Evolutionary conservation across 2,797 vertebrate species (phyloP).

Genomic region (Tadarida brasiliensis): DNA sequence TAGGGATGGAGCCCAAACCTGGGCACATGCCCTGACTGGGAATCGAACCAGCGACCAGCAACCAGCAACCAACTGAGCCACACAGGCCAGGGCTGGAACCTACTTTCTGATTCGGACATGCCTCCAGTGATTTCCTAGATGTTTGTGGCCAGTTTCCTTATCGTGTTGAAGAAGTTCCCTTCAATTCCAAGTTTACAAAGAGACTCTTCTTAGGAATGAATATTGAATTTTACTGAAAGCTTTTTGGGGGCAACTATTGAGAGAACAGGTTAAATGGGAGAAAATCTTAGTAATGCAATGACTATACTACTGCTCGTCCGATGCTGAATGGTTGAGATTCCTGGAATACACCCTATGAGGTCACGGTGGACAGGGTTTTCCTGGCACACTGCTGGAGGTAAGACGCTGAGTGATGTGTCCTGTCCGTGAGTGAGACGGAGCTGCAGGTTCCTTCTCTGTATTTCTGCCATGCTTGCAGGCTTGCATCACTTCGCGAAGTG

Average conservation of each 20-base stretch:
- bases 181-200: constrained; percentile 31
- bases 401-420: background rate
- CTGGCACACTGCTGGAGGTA: background rate
- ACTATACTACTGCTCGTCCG: background rate
- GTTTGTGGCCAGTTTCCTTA: background rate
- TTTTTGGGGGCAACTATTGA: background rate
- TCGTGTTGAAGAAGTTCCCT: background rate
- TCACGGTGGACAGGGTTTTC: background rate
- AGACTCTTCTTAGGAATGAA: constrained; percentile 27
- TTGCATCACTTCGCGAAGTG: background rate
- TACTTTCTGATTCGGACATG: background rate
- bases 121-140: background rate
- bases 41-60: too few species aligned
- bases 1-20: too few species aligned
- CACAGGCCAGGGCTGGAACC: background rate
- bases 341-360: background rate
- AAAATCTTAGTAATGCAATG: background rate
- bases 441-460: background rate
- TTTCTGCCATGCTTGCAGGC: background rate
- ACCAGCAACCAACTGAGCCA: too few species aligned
- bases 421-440: background rate
- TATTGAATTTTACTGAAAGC: constrained; percentile 16
- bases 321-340: background rate
- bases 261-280: background rate
- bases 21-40: too few species aligned